These are phyloP conservation scores for Nemurella pictetii DNA, from an alignment of 2,888 invertebrate genomes.

Conservation along the genomic window DNA sequence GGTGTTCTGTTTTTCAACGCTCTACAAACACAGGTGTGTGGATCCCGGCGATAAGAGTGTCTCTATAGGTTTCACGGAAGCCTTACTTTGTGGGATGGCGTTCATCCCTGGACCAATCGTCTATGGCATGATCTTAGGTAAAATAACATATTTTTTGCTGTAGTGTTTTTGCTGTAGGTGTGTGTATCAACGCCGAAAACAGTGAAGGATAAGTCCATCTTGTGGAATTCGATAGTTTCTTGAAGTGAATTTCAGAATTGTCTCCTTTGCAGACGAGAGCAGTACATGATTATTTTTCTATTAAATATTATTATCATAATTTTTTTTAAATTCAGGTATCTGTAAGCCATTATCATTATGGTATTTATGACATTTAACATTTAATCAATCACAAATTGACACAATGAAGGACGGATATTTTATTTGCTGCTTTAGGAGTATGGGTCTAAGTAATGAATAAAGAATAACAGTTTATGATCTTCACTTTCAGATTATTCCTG, in stretches of 20 bases:
- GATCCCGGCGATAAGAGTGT: conserved; percentile 49
- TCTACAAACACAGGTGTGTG: too few species aligned
- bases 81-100: conserved; percentile 46
- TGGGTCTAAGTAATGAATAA: too few species aligned
- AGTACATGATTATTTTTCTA: too few species aligned
- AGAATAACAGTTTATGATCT: too few species aligned
- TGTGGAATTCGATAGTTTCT: not conserved
- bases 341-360: too few species aligned
- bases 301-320: too few species aligned
- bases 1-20: conserved; percentile 35
- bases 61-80: conserved; percentile 48
- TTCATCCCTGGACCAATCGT: conserved; percentile 55
- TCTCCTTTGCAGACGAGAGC: not conserved
- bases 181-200: too few species aligned
- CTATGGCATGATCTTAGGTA: conserved; percentile 52
- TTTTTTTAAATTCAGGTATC: too few species aligned
- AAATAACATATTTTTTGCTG: too few species aligned
- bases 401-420: not conserved
- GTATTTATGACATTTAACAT: too few species aligned
- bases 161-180: too few species aligned
- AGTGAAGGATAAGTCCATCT: not conserved
- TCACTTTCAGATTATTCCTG: conserved; percentile 51
- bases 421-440: not conserved
- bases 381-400: too few species aligned
- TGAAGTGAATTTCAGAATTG: not conserved